Evolutionary conservation across 2,797 vertebrate genomes (phyloP).

Genomic region (Pipistrellus nathusii): DNA sequence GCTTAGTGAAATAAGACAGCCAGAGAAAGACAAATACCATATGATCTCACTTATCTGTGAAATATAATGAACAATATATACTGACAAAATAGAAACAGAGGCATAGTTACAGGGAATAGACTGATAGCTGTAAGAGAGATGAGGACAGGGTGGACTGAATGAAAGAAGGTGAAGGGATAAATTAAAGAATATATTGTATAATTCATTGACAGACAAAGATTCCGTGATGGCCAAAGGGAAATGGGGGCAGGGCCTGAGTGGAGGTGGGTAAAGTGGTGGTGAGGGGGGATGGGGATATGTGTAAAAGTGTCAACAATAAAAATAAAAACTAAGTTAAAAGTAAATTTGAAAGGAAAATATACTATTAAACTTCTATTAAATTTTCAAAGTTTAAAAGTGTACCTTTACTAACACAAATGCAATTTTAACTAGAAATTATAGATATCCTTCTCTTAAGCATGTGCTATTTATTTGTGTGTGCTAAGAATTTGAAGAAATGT

Average conservation of each 20-base stretch:
- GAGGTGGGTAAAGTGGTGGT: background rate
- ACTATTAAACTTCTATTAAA: background rate
- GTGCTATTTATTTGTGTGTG: background rate
- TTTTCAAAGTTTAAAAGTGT: background rate
- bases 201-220: background rate
- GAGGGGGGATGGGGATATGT: background rate
- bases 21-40: background rate
- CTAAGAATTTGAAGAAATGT: background rate
- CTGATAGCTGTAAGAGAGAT: background rate
- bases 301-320: background rate
- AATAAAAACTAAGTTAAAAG: background rate
- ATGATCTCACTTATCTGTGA: background rate
- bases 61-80: background rate
- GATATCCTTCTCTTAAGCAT: background rate
- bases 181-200: background rate
- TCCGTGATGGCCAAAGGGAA: background rate
- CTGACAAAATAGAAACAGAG: background rate
- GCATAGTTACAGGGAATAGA: background rate
- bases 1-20: background rate
- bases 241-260: background rate
- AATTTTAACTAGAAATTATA: background rate
- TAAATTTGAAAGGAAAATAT: background rate
- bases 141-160: fast-evolving
- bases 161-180: background rate
- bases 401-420: slow-evolving; percentile 28